Evolutionary conservation across 2,113 vertebrate genomes (phyloP), one percentile per base, ranked within the genome.

Genomic region (Tricholaema leucomelas): DNA sequence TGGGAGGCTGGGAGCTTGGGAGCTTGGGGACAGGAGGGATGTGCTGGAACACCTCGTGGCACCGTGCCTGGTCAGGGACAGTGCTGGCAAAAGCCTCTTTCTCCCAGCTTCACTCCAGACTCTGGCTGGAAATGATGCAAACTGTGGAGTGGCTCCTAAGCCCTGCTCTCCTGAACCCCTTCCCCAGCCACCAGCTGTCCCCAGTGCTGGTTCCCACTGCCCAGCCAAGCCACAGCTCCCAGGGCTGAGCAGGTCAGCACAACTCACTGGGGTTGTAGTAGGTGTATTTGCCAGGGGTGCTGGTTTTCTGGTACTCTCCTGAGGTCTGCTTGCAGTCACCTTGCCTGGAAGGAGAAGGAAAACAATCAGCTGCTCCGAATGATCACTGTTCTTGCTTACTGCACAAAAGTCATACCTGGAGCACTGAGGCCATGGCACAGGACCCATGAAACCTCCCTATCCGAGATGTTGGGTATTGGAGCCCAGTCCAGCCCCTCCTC

Each of bases 231-330:
- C 1, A 3, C 36, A 38, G 73, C 52, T 44, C 35, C 82, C 2
- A 8, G 18, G 14, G 46, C 18, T 1, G 6, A 46, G 61, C 31
- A 61, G n/a, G 46, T 5, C 2, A 2, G 18, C 8, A 19, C 80
- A 42, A 96, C 98, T 94, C 93, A 98, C 98, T 95, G 40, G 97
- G 11, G 13, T 93, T 97, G 42, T 91, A 93, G 86, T 95, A 97
- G 46, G 85, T 85, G 91, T 98, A 97, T 95, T 97, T 98, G 13
- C 98, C 98, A 0, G 94, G 84, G 1, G 38, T 96, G 71, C 46
- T 87, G 28, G 97, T 98, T 91, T 97, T 98, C 93, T 97, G 79
- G 36, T 97, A 98, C 9, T 65, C 31, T 31, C 93, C 95, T 0
- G 94, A 94, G 33, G 64, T 12, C 12, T 58, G 87, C 1, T 76